Evolutionary conservation across 2,888 invertebrate species (phyloP), one percentile per base, ranked within the genome.

Genomic region (Craniophora ligustri): DNA sequence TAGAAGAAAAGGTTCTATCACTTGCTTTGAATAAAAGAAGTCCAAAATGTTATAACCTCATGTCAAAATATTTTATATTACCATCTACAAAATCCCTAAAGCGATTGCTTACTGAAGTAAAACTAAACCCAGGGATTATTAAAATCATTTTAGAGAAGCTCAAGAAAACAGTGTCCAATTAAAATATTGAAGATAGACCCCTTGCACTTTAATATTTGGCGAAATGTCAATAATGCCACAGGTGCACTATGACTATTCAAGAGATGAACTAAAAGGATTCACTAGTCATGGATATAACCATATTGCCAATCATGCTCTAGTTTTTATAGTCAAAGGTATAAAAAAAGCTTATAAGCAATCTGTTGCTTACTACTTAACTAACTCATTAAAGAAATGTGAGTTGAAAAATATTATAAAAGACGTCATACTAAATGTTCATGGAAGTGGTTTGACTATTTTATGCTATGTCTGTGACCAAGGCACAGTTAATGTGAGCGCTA

Each of bases 331-430:
- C 0, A 75, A 72, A 39, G 68, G 72, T 0, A 30, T 75, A 10
- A 70, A 64, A 56, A 14, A 15, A 7, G 62, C 56, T 44, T 62
- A 28, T 36, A 73, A 75, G 13, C 72, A 75, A 31, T 72, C 72
- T 3, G 39, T 75, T 1, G 75, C 78, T 11, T 76, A 76, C 42
- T 74, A 70, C 41, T 76, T 76, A 21, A 73, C 72, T 0, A 67
- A 48, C 26, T 18, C 30, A 3, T 30, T 72, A 10, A 59, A 59
- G 0, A 64, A 62, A 49, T 0, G 7, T n/a, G 51, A 75, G n/a
- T 31, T 73, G 15, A 71, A 72, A 64, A 26, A 36, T 1, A 28
- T 58, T 5, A 50, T 73, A 8, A 68, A 46, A 51, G 48, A 31
- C 8, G 67, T 78, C 0, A 19, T 19, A 19, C 19, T 6, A 19